Percentiles rank a stretch among this genome's conserved stretches.
Evolutionary conservation across 2,888 invertebrate species (phyloP).

Genomic region (Chrysina gloriosa): DNA sequence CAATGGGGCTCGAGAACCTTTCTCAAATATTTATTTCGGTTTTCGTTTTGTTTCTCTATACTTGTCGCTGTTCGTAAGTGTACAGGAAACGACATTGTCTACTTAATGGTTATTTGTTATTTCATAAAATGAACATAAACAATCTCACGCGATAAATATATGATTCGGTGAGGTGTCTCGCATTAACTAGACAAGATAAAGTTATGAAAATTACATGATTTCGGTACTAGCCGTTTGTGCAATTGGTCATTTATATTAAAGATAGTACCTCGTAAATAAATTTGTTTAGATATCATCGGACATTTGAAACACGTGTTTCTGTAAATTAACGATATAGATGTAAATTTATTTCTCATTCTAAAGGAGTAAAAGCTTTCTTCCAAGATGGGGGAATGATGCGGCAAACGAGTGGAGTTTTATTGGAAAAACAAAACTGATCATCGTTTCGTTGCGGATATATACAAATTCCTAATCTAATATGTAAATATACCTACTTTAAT

Average conservation of each 20-base stretch:
- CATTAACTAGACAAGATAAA: constrained; percentile 24
- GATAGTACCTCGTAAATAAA: constrained; percentile 20
- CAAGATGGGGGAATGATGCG: too few species aligned
- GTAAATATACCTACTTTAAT: too few species aligned
- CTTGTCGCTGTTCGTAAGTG: constrained; percentile 8
- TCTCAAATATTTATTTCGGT: constrained; percentile 25
- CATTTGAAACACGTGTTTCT: constrained; percentile 24
- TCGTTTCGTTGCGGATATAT: too few species aligned
- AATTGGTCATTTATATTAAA: constrained; percentile 24
- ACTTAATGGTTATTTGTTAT: constrained; percentile 33
- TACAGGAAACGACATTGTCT: constrained; percentile 28
- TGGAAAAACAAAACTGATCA: too few species aligned
- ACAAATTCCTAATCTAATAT: too few species aligned
- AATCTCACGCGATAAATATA: constrained; percentile 21
- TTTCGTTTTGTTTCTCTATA: constrained; percentile 8
- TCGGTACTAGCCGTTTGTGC: constrained; percentile 13
- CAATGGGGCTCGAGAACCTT: constrained; percentile 18
- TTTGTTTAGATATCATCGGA: constrained; percentile 21
- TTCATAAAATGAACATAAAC: constrained; percentile 20
- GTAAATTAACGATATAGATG: constrained; percentile 20
- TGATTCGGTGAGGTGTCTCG: constrained; percentile 22
- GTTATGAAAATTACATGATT: constrained; percentile 32
- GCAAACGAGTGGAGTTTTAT: too few species aligned
- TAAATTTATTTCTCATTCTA: constrained; percentile 19
- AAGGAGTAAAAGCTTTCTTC: constrained; percentile 16